Conservation (phyloP, 1,140 invertebrate genomes). For the Coenobita brevimanus region DNA sequence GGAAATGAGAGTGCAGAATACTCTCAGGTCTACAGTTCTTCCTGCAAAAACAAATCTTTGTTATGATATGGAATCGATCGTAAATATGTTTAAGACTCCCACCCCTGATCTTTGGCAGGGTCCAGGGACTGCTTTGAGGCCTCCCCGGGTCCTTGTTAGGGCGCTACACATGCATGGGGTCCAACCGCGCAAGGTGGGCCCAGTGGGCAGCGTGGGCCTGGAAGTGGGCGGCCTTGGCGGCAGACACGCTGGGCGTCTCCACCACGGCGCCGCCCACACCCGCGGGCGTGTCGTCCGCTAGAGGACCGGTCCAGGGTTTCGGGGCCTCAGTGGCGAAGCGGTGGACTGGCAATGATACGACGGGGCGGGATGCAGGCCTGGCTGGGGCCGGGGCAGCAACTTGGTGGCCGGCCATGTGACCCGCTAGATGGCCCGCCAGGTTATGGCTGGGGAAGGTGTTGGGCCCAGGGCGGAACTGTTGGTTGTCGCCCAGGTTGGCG, state of each 20-base stretch:
- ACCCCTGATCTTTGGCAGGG: no score
- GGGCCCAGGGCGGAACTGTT: conserved; percentile 48
- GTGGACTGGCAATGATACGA: neutral
- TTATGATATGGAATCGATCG: no score
- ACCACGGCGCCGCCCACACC: conserved; percentile 3
- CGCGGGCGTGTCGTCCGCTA: conserved; percentile 34
- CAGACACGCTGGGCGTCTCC: conserved; percentile 19
- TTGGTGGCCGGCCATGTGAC: conserved; percentile 28
- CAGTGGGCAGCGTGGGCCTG: conserved; percentile 22
- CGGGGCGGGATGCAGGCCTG: neutral
- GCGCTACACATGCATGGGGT: neutral
- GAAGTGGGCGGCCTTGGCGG: conserved; percentile 49
- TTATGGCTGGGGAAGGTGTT: conserved; percentile 46
- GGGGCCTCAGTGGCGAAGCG: neutral
- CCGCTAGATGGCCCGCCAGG: conserved; percentile 39
- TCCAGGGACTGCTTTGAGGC: no score
- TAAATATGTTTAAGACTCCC: no score
- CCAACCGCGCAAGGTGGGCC: neutral
- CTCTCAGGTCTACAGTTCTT: no score
- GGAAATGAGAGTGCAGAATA: no score
- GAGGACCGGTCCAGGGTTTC: conserved; percentile 14
- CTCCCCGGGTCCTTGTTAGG: no score
- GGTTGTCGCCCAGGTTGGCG: conserved; percentile 36
- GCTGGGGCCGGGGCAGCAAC: neutral
- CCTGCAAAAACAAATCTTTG: no score